phyloP scores from a whole-genome alignment of 2,888 invertebrate genomes.

The Apamea crenata region DNA sequence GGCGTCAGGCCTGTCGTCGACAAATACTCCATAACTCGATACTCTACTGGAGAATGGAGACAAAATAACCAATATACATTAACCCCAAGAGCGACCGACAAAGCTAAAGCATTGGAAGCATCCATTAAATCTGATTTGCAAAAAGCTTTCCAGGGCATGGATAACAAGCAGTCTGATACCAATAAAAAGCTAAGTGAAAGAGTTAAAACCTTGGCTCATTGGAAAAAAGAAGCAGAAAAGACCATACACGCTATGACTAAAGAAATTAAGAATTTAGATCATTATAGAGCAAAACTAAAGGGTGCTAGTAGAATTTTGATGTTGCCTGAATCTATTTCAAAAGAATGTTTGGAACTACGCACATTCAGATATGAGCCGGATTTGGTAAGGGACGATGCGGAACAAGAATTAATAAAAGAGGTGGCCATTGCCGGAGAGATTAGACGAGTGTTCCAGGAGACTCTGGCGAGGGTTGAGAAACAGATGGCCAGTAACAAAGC shows the following conservation, averaged over 20 bases:
- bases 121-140: slow-evolving; percentile 77
- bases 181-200: slow-evolving; percentile 77
- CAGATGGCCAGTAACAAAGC: slow-evolving; percentile 94
- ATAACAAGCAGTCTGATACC: slow-evolving; percentile 88
- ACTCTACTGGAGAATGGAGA: slow-evolving; percentile 94
- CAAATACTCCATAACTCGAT: slow-evolving; percentile 94
- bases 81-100: slow-evolving; percentile 79
- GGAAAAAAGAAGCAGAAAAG: slow-evolving; percentile 93
- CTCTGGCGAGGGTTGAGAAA: slow-evolving; percentile 92
- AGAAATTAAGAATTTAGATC: slow-evolving; percentile 92
- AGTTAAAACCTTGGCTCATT: slow-evolving; percentile 88
- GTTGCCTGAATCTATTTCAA: slow-evolving; percentile 93
- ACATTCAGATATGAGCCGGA: slow-evolving; percentile 93
- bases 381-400: slow-evolving; percentile 94
- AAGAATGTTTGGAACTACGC: slow-evolving; percentile 93
- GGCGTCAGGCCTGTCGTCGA: slow-evolving; percentile 94
- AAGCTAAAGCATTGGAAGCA: slow-evolving; percentile 76
- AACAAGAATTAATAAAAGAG: slow-evolving; percentile 95
- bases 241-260: slow-evolving; percentile 91
- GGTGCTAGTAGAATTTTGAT: slow-evolving; percentile 92
- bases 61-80: slow-evolving; percentile 89
- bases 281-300: slow-evolving; percentile 91
- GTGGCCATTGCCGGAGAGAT: slow-evolving; percentile 94
- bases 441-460: slow-evolving; percentile 91
- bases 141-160: slow-evolving; percentile 91